These are phyloP conservation scores for Autographa pulchrina DNA, from an alignment of 2,888 invertebrate species.

Conservation along the genomic window DNA sequence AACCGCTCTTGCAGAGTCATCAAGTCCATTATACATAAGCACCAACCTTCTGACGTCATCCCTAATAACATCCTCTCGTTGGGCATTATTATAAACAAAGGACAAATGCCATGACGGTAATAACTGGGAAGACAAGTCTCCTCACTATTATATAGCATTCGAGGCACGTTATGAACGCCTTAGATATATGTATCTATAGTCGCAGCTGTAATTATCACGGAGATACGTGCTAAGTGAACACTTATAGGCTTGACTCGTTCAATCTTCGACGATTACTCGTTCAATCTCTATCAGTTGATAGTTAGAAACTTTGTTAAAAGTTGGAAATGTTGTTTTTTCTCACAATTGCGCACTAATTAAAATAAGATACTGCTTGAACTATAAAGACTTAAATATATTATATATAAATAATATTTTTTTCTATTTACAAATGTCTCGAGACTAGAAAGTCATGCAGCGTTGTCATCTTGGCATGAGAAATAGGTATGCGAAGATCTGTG, in stretches of 20 bases:
- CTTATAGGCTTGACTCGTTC: constrained; percentile 44
- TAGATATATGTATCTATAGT: constrained; percentile 12
- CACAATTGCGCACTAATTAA: not conserved
- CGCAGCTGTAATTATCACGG: constrained; percentile 46
- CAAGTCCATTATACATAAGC: constrained; percentile 30
- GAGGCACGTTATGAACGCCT: constrained; percentile 42
- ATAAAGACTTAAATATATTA: too few relatives aligned
- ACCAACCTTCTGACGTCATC: constrained; percentile 44
- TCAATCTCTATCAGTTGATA: constrained; percentile 38
- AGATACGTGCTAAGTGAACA: constrained; percentile 51
- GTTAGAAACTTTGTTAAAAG: constrained; percentile 43
- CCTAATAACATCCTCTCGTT: constrained; percentile 49
- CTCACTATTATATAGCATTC: constrained; percentile 52
- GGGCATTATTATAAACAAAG: constrained; percentile 58
- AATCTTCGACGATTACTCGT: not conserved
- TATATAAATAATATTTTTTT: too few relatives aligned
- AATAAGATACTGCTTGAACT: too few relatives aligned
- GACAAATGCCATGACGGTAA: constrained; percentile 57
- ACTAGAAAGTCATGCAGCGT: not conserved
- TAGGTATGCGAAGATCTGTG: not conserved
- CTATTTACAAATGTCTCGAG: not conserved
- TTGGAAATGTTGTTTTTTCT: constrained; percentile 16
- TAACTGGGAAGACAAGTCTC: constrained; percentile 52
- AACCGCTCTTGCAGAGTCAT: constrained; percentile 15
- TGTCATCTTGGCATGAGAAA: not conserved